Evolutionary conservation across 2,113 vertebrate species (phyloP).

Genomic region (Poeciliopsis occidentalis): DNA sequence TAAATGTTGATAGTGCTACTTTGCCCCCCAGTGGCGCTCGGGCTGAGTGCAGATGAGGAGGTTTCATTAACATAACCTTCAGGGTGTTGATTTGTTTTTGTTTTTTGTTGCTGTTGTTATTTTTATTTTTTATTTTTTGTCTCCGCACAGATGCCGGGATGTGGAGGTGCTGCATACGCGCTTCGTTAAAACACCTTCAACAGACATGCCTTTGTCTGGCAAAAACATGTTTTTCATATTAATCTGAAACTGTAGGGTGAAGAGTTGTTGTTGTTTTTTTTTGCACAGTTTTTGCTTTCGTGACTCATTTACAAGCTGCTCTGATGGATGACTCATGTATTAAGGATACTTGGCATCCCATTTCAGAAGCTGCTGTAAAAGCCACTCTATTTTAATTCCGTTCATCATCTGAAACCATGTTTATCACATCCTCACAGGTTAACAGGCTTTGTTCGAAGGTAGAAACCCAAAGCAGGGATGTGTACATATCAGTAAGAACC

Average conservation of each 20-base stretch:
- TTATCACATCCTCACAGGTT: constrained; percentile 21
- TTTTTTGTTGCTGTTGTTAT: constrained; percentile 23
- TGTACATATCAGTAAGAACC: constrained; percentile 5
- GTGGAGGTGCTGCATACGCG: constrained; percentile 12
- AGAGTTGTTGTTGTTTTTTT: neutral
- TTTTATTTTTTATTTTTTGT: neutral
- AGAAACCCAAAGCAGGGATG: neutral
- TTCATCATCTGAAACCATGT: constrained; percentile 8
- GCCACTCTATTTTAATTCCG: constrained; percentile 18
- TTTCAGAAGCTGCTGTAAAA: constrained; percentile 39
- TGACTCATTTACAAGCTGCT: constrained; percentile 58
- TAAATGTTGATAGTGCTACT: constrained; percentile 75
- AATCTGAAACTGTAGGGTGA: constrained; percentile 9
- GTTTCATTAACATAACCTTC: constrained; percentile 55
- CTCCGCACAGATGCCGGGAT: constrained; percentile 12
- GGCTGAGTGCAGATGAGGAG: constrained; percentile 66
- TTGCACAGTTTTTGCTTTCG: constrained; percentile 19
- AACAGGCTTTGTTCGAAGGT: constrained; percentile 13
- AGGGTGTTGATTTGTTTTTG: constrained; percentile 61
- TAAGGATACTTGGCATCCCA: constrained; percentile 30
- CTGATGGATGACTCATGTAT: constrained; percentile 55
- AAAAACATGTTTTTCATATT: constrained; percentile 11
- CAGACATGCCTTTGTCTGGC: constrained; percentile 10
- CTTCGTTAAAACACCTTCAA: constrained; percentile 39
- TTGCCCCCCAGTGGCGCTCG: constrained; percentile 81